A percentile compares a stretch with the other conserved stretches of the same genome.
Evolutionary conservation across 2,888 invertebrate genomes (phyloP).

Genomic region (Eupelmus urozonus): DNA sequence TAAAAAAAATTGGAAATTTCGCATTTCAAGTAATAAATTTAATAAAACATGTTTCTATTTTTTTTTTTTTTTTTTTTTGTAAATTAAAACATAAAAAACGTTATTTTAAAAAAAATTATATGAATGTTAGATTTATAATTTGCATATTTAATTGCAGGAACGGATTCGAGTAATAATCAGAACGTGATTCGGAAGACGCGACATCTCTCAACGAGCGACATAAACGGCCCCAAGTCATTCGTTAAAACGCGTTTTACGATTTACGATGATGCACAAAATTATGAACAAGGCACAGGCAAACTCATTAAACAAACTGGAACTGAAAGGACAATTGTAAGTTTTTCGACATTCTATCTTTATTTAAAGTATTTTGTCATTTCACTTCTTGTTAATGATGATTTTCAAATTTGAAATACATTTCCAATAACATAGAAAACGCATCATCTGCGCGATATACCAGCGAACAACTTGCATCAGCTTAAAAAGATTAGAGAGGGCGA

Average conservation of each 20-base stretch:
- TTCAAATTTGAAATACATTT: neutral
- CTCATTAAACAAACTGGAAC: neutral
- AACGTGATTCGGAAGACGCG: neutral
- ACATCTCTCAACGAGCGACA: constrained; percentile 5
- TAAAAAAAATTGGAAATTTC: no score
- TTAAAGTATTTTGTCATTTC: no score
- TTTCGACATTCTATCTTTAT: no score
- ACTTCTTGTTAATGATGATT: neutral
- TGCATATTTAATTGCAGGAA: neutral
- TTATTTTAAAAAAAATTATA: no score
- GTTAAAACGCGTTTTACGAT: constrained; percentile 20
- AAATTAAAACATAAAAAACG: no score
- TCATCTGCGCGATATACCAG: no score
- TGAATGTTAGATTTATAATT: neutral
- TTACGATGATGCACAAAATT: constrained; percentile 25
- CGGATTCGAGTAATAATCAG: neutral
- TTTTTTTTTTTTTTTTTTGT: no score
- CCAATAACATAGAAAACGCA: neutral
- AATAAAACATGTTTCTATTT: no score
- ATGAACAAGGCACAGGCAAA: neutral
- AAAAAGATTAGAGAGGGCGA: no score
- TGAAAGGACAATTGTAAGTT: neutral
- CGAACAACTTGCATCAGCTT: no score
- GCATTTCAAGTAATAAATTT: no score
- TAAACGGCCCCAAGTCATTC: neutral